Evolutionary conservation across 2,797 vertebrate genomes (phyloP).

Genomic region (Eremophila alpestris): DNA sequence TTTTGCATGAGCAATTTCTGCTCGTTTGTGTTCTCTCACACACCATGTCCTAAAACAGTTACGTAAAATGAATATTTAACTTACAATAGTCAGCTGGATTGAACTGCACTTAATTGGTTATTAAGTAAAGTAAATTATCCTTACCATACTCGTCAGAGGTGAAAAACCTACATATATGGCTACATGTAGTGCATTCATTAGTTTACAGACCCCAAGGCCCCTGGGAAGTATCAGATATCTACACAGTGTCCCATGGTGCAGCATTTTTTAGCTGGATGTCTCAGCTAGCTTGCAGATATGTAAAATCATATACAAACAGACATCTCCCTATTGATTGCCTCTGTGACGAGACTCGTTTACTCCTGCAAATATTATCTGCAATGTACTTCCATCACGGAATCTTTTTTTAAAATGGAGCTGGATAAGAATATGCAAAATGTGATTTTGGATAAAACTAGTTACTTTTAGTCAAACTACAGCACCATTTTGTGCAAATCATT

Average conservation of each 20-base stretch:
- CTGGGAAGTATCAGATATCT: slow-evolving; percentile 56
- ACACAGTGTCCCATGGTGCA: slow-evolving; percentile 46
- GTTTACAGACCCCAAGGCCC: slow-evolving; percentile 51
- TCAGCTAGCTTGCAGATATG: slow-evolving; percentile 58
- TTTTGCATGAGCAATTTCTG: slow-evolving; percentile 70
- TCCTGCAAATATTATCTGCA: slow-evolving; percentile 46
- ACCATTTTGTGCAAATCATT: neutral
- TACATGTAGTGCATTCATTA: slow-evolving; percentile 63
- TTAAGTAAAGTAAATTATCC: slow-evolving; percentile 64
- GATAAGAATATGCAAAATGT: slow-evolving; percentile 5
- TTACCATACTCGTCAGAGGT: slow-evolving; percentile 50
- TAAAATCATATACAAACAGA: slow-evolving; percentile 65
- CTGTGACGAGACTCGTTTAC: slow-evolving; percentile 54
- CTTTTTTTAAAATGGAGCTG: slow-evolving; percentile 21
- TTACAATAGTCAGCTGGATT: slow-evolving; percentile 60
- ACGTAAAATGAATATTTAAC: slow-evolving; percentile 69
- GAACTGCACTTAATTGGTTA: slow-evolving; percentile 66
- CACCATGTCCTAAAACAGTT: slow-evolving; percentile 62
- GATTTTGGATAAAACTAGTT: neutral
- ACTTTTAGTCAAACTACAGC: slow-evolving; percentile 11
- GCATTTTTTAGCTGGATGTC: slow-evolving; percentile 50
- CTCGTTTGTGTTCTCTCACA: slow-evolving; percentile 65
- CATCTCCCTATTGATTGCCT: slow-evolving; percentile 65
- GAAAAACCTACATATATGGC: slow-evolving; percentile 62
- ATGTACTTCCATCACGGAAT: neutral